Evolutionary conservation across 1,140 invertebrate species (phyloP).

Genomic region (Coptotermes formosanus): DNA sequence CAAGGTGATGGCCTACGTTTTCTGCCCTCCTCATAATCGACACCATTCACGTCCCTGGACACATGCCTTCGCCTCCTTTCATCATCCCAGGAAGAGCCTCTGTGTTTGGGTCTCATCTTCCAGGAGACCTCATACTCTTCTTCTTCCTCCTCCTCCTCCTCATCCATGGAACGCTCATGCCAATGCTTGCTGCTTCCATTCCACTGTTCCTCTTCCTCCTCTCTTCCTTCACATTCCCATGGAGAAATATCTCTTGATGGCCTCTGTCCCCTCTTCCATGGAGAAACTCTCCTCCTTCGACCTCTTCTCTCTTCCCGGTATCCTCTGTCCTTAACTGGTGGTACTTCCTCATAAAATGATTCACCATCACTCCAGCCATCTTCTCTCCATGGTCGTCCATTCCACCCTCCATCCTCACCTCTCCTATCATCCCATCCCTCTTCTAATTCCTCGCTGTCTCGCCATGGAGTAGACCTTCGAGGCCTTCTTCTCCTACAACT

Average conservation of each 20-base stretch:
- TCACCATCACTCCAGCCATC: slow-evolving; percentile 46
- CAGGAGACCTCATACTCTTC: slow-evolving; percentile 47
- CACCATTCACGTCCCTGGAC: slow-evolving; percentile 26
- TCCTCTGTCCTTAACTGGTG: slow-evolving; percentile 30
- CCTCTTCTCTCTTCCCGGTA: slow-evolving; percentile 35
- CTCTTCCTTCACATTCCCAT: slow-evolving; percentile 62
- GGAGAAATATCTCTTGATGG: slow-evolving; percentile 67
- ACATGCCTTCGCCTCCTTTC: slow-evolving; percentile 29
- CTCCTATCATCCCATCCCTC: slow-evolving; percentile 36
- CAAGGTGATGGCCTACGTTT: slow-evolving; percentile 31
- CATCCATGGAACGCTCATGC: slow-evolving; percentile 43
- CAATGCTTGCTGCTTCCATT: slow-evolving; percentile 33
- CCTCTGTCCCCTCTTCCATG: slow-evolving; percentile 54
- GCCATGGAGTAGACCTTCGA: slow-evolving; percentile 33
- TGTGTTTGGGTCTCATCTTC: slow-evolving; percentile 46
- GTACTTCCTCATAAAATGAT: slow-evolving; percentile 42
- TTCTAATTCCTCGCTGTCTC: slow-evolving; percentile 44
- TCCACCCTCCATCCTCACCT: slow-evolving; percentile 37
- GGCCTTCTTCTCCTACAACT: neutral
- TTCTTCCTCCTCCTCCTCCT: slow-evolving; percentile 51
- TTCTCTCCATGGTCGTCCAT: slow-evolving; percentile 40
- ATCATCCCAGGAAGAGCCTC: slow-evolving; percentile 37
- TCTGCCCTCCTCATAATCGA: slow-evolving; percentile 26
- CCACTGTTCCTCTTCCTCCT: slow-evolving; percentile 45
- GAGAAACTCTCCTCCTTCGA: slow-evolving; percentile 39